Evolutionary conservation across 2,113 vertebrate species (phyloP), one percentile per base, ranked within the genome.

Genomic region (Pardalotus punctatus): DNA sequence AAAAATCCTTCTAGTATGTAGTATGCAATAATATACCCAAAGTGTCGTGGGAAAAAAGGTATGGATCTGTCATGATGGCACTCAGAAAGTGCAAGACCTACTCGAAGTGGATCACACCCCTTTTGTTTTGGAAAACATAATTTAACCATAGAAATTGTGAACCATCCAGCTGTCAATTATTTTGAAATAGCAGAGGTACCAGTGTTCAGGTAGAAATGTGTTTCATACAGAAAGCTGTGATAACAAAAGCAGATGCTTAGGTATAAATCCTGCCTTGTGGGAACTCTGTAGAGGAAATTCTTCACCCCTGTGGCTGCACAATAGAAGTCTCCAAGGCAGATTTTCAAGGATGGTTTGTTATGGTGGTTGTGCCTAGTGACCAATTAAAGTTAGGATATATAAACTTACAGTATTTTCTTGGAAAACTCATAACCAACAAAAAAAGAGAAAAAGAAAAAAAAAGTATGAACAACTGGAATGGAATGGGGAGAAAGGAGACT

Each of bases 201-300:
- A 0, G 1, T n/a, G 20, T 51, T 90, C 42, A 76, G 70, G 54
- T 29, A 38, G 86, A 54, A 78, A 78, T 60, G 48, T 80, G 51
- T 56, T 95, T 88, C 71, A 18, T 29, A 29, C 10, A 60, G 74
- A 65, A 90, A 78, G 33, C 38, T 74, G 57, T 85, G 48, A 42
- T 93, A 92, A 89, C 43, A 82, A 58, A 93, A 95, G 60, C 70
- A 86, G 82, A 50, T 94, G 66, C 27, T 72, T 70, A 47, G 76
- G 36, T 90, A 14, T 71, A 93, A 95, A 93, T 93, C 48, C n/a
- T 65, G 47, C 23, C 77, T 53, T 58, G 14, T 73, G 66, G 40
- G 72, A 80, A 21, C 33, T 71, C 42, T 64, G 14, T 19, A 56
- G 57, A 66, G 86, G 19, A 74, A 93, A 94, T 86, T 80, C 33